Percentiles rank a stretch among this genome's conserved stretches.
phyloP scores from a whole-genome alignment of 2,888 invertebrate species.

The Cinara cedri region DNA sequence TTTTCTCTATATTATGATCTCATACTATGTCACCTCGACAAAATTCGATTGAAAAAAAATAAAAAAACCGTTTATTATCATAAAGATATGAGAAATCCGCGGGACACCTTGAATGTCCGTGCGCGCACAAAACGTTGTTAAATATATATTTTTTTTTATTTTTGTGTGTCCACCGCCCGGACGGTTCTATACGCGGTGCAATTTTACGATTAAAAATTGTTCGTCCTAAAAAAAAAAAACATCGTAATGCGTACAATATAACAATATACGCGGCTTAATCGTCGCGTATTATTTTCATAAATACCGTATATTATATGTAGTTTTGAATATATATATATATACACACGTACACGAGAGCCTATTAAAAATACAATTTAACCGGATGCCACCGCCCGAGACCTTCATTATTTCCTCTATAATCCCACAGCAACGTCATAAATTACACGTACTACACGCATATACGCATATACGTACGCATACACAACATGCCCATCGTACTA shows the following conservation, averaged over 20 bases:
- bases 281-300: not conserved
- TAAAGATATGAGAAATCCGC: too few relatives aligned
- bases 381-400: not conserved
- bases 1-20: too few relatives aligned
- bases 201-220: not conserved
- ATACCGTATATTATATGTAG: not conserved
- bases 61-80: too few relatives aligned
- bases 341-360: slow-evolving; percentile 7
- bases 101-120: too few relatives aligned
- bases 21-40: too few relatives aligned
- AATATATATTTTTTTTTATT: not conserved
- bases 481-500: too few relatives aligned
- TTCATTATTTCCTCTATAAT: not conserved
- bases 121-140: not conserved
- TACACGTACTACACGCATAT: not conserved
- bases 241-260: not conserved
- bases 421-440: not conserved
- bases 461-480: too few relatives aligned
- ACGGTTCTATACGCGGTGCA: too few relatives aligned
- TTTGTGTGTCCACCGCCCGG: not conserved
- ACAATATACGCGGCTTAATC: not conserved
- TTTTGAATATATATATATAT: too few relatives aligned
- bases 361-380: slow-evolving; percentile 47
- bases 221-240: not conserved
- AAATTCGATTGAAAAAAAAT: too few relatives aligned